These are phyloP conservation scores for Sorex maritimensis DNA, from an alignment of 2,797 vertebrate genomes.

Conservation along the genomic window DNA sequence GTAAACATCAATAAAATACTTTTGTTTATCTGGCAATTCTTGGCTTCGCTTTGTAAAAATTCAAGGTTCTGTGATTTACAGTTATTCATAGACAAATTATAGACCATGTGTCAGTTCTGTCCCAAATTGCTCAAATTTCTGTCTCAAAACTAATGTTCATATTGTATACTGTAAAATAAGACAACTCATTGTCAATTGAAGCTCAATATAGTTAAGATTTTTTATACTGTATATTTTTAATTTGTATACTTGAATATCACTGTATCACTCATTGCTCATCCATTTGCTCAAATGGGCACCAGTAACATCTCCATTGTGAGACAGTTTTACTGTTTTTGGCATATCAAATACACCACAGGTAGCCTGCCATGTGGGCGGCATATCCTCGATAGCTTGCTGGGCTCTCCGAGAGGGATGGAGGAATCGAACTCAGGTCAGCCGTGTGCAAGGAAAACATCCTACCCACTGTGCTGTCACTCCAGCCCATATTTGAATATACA, in stretches of 20 bases:
- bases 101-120: background rate
- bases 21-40: background rate
- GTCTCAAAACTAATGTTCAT: background rate
- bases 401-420: no score
- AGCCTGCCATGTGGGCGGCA: background rate
- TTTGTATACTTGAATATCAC: background rate
- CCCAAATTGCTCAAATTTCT: background rate
- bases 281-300: no score
- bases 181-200: background rate
- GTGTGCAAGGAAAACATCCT: no score
- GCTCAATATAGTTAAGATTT: slow-evolving; percentile 26
- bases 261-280: no score
- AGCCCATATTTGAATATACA: background rate
- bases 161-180: background rate
- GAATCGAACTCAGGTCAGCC: no score
- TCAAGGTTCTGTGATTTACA: no score
- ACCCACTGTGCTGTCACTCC: no score
- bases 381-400: no score
- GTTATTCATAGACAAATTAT: no score
- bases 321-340: no score
- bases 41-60: no score
- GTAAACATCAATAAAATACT: slow-evolving; percentile 40
- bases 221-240: background rate
- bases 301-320: no score
- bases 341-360: background rate